These are phyloP conservation scores for Oxyruncus cristatus DNA, from an alignment of 2,113 vertebrate species.

Conservation along the genomic window DNA sequence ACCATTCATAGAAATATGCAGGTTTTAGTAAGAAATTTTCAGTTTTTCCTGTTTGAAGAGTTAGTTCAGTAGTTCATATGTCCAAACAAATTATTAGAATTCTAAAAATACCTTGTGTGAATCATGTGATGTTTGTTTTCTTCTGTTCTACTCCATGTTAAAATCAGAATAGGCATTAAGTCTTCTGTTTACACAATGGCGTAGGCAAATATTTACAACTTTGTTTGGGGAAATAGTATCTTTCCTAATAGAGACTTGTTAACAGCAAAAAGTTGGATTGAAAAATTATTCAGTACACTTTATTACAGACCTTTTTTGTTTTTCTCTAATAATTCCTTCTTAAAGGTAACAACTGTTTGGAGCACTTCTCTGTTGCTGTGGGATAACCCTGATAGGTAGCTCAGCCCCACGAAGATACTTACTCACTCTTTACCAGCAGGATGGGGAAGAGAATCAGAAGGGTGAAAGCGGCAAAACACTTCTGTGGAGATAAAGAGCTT, in stretches of 20 bases:
- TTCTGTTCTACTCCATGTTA: background rate
- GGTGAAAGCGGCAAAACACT: background rate
- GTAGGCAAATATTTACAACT: slow-evolving; percentile 7
- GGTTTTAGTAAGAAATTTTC: background rate
- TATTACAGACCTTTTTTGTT: background rate
- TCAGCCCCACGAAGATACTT: background rate
- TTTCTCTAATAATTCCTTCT: background rate
- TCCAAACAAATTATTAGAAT: background rate
- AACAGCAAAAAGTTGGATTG: background rate
- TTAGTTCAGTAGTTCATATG: background rate
- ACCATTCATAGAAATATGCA: background rate
- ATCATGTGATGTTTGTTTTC: background rate
- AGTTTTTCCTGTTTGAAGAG: background rate
- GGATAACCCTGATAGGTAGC: background rate
- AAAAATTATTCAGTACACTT: background rate
- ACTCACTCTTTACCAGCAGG: background rate
- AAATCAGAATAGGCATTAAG: background rate
- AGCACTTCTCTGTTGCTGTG: background rate
- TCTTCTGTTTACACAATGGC: background rate
- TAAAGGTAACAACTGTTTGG: background rate
- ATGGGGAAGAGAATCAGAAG: background rate
- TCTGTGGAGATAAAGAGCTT: background rate
- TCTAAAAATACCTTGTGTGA: background rate
- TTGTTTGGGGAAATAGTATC: background rate
- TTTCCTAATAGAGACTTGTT: background rate